Evolutionary conservation across 2,113 vertebrate species (phyloP), one percentile per base, ranked within the genome.

Genomic region (Mobula birostris): DNA sequence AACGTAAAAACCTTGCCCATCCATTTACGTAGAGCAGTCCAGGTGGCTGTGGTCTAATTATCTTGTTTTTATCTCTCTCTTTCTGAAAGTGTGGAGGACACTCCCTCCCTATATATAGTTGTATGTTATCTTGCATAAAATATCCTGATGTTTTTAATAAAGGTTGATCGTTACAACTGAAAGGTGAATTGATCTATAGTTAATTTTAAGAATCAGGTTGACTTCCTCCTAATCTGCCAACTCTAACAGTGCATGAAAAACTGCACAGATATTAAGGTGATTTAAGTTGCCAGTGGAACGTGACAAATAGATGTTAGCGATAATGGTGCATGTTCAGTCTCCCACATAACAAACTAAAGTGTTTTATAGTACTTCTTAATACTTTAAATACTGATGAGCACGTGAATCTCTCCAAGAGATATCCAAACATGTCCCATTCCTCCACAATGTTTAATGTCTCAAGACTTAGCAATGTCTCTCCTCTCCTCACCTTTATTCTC

Each of bases 11-110:
- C 95, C 95, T 95, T 96, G 21, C 70, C 5, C 24, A 95, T 96
- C 96, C 95, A 96, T 96, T 97, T 96, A 94, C 96, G 97, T 27
- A 96, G 96, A 96, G 96, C 95, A 19, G 97, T 94, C 96, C 97
- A 98, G 97, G 97, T 98, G 97, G 96, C 96, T 96, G 97, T 94
- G 96, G 97, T 97, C 96, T 96, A 95, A 96, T 93, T 27, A 74
- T 74, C 36, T 93, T 90, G 61, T 90, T 66, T 66, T 92, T 36
- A 48, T 91, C 68, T 68, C 12, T 48, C 48, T 66, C 63, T 66
- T 14, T 66, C 63, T 66, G 63, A 66, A 66, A 66, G 63, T 36
- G 24, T 72, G 19, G n/a, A 40, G 36, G 15, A 24, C 36, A 40
- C n/a, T 27, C 66, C 66, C 21, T 93, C 5, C 74, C 68, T 76